phyloP scores from a whole-genome alignment of 1,140 invertebrate species.

The Tyrophagus putrescentiae region DNA sequence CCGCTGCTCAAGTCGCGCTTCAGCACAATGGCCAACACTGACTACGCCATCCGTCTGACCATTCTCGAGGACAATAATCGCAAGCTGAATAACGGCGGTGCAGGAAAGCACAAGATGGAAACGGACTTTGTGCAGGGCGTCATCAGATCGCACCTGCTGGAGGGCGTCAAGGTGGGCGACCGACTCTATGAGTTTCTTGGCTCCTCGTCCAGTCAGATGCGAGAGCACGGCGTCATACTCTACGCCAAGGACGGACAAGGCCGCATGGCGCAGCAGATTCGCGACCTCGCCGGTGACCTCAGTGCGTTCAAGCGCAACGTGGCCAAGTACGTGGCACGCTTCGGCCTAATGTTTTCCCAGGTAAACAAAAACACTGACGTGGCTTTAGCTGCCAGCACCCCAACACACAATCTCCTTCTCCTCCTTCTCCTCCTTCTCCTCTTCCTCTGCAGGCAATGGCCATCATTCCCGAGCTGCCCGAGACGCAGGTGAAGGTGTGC shows the following conservation, averaged over 20 bases:
- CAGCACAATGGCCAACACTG: slow-evolving; percentile 22
- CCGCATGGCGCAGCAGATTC: slow-evolving; percentile 20
- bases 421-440: no score
- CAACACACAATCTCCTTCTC: no score
- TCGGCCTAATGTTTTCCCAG: slow-evolving; percentile 38
- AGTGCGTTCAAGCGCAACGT: slow-evolving; percentile 26
- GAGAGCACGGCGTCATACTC: slow-evolving; percentile 30
- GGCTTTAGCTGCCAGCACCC: no score
- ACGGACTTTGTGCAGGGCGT: slow-evolving; percentile 13
- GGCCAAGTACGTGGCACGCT: slow-evolving; percentile 31
- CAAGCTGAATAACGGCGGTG: slow-evolving; percentile 5
- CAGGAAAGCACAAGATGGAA: background rate
- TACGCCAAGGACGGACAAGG: slow-evolving; percentile 26
- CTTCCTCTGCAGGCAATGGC: slow-evolving; percentile 47
- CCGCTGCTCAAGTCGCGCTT: slow-evolving; percentile 24
- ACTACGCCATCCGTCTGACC: slow-evolving; percentile 24
- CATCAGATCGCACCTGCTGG: slow-evolving; percentile 17
- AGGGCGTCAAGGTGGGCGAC: slow-evolving; percentile 24
- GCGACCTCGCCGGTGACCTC: slow-evolving; percentile 28
- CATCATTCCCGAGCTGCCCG: slow-evolving; percentile 45
- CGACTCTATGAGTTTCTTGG: slow-evolving; percentile 30
- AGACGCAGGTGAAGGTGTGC: slow-evolving; percentile 20
- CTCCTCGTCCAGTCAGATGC: slow-evolving; percentile 30
- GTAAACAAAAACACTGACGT: no score
- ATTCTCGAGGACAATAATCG: slow-evolving; percentile 24